phyloP scores from a whole-genome alignment of 2,113 vertebrate genomes.

The Vidua macroura region DNA sequence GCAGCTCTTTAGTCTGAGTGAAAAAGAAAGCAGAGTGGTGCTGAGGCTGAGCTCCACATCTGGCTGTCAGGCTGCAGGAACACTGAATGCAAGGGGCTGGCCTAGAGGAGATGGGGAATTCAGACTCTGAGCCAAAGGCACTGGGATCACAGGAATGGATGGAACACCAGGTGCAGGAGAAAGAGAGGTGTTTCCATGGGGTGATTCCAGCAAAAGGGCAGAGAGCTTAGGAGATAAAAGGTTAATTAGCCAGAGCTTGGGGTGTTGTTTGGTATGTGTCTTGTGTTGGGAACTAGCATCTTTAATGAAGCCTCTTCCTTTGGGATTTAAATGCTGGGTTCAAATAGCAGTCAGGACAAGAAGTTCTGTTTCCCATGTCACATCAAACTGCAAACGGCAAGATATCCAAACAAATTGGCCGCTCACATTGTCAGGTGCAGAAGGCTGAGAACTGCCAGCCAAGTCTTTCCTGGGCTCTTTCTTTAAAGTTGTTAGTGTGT shows the following conservation, averaged over 20 bases:
- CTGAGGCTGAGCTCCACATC: neutral
- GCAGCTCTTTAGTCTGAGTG: neutral
- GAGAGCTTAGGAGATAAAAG: conserved; percentile 7
- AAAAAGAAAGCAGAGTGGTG: neutral
- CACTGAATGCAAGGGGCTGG: neutral
- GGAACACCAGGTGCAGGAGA: conserved; percentile 34
- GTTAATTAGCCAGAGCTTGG: neutral
- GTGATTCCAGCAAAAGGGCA: neutral
- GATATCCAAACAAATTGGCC: neutral
- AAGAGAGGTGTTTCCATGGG: neutral
- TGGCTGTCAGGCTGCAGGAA: neutral
- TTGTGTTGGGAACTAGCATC: neutral
- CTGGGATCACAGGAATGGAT: neutral
- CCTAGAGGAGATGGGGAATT: neutral
- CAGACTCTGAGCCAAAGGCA: neutral
- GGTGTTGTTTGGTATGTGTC: neutral
- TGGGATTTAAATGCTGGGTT: conserved; percentile 5
- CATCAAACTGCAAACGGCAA: conserved; percentile 19
- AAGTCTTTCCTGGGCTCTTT: neutral
- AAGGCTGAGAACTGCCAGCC: neutral
- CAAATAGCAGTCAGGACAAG: conserved; percentile 15
- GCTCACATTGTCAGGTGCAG: conserved; percentile 26
- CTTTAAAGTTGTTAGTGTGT: neutral
- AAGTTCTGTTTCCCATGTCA: conserved; percentile 15
- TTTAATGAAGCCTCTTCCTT: neutral